These are phyloP conservation scores for Troglohyphantes excavatus DNA, from an alignment of 2,888 invertebrate genomes.

Conservation along the genomic window DNA sequence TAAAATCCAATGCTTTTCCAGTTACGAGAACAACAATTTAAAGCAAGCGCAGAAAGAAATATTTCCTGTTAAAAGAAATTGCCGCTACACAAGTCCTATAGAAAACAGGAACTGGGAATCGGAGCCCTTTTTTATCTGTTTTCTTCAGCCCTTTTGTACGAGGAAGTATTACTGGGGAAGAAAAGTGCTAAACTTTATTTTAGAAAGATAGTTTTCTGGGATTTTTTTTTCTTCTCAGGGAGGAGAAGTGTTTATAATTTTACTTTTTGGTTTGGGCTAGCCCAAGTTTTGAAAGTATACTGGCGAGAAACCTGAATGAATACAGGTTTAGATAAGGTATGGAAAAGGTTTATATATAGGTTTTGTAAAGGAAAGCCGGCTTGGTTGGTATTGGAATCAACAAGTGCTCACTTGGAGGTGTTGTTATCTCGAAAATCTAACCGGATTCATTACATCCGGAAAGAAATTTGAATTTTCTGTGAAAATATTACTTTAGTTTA, in stretches of 20 bases:
- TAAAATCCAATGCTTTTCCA: slow-evolving; percentile 67
- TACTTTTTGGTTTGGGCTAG: background rate
- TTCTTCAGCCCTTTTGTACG: slow-evolving; percentile 38
- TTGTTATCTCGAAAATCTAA: background rate
- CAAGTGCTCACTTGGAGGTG: background rate
- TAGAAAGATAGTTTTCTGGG: background rate
- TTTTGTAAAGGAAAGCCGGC: background rate
- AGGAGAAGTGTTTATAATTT: background rate
- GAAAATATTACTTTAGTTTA: too few relatives aligned
- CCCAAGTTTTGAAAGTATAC: background rate
- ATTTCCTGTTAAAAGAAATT: slow-evolving; percentile 69
- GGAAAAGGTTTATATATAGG: background rate
- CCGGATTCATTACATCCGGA: too few relatives aligned
- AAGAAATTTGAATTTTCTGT: too few relatives aligned
- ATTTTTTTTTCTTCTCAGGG: background rate
- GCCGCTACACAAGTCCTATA: slow-evolving; percentile 43
- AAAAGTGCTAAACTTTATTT: slow-evolving; percentile 20
- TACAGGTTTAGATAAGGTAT: background rate
- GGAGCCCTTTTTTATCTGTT: slow-evolving; percentile 52
- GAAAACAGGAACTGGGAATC: slow-evolving; percentile 59
- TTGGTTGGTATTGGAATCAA: background rate
- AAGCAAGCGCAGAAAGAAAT: slow-evolving; percentile 58
- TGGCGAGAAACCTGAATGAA: background rate
- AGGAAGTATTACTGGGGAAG: slow-evolving; percentile 13
- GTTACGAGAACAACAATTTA: slow-evolving; percentile 67